Base-by-base conservation (phyloP, 2,888 invertebrate species). In the Carcina quercana region DNA sequence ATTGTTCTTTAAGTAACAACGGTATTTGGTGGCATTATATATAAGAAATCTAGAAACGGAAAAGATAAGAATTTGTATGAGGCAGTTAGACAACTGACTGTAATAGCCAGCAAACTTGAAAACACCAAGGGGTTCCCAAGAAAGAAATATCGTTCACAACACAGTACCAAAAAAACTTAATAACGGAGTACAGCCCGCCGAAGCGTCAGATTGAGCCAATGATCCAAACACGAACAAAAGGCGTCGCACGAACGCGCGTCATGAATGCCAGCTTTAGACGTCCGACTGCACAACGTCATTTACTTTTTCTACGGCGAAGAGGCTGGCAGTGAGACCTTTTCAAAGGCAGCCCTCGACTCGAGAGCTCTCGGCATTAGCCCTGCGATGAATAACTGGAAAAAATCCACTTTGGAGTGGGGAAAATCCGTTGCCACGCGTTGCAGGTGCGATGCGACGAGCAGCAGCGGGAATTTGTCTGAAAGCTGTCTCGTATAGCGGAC, bases 231-330 rank as follows among this genome's bases (percentile, higher is more conserved):
- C 12, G 24, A 12, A n/a, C 24, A 24, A n/a, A 24, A 24, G n/a
- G 11, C 11, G 24, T 4, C 10, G 17, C 26, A 11, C 28, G 10
- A 19, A 14, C 15, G 38, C 25, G 45, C 40, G 47, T 4, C 42
- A 28, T 49, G 51, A 58, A 54, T 58, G 52, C 59, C 43, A 38
- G 42, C 27, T 38, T 32, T 25, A 15, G 34, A 34, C 38, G 34
- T 37, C 38, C 41, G 38, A 46, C 42, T 50, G 53, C 50, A 47
- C 50, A 53, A 52, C 55, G 53, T 56, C 59, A 59, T 55, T 62
- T 63, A 53, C 54, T 54, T 50, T 51, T 54, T 50, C 45, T n/a
- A 43, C 42, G 35, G 48, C 49, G 52, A 54, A 56, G 49, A 50
- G 56, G 48, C 50, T 31, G 43, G 27, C 35, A 46, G 49, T 40